Evolutionary conservation across 2,113 vertebrate species (phyloP).

Genomic region (Micronisus gabar): DNA sequence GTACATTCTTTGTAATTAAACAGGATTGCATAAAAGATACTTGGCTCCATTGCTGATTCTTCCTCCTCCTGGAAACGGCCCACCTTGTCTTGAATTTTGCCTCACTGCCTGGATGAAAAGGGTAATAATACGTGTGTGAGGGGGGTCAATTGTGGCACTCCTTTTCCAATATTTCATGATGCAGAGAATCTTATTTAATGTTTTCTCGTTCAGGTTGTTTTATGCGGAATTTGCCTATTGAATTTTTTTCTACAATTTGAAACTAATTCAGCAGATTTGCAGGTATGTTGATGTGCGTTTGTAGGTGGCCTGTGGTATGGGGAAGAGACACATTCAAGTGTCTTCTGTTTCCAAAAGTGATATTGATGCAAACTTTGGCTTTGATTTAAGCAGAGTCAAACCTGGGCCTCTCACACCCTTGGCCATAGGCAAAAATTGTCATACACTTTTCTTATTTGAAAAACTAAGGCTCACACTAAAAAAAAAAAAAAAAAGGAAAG

Average conservation of each 20-base stretch:
- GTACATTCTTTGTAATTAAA: background rate
- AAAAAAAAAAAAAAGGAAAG: background rate
- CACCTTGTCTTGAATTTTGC: background rate
- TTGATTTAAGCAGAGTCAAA: background rate
- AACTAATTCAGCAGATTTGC: background rate
- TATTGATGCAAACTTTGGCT: background rate
- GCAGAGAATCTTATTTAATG: background rate
- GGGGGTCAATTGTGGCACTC: background rate
- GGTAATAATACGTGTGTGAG: background rate
- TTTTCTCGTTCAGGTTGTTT: background rate
- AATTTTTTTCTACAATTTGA: background rate
- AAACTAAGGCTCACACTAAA: background rate
- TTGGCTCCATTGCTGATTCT: background rate
- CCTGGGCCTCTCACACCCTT: background rate
- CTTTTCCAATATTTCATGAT: background rate
- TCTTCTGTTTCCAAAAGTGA: background rate
- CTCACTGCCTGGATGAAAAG: background rate
- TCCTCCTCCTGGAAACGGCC: background rate
- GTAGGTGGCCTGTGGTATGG: background rate
- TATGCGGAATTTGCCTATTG: background rate
- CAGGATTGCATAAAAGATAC: background rate
- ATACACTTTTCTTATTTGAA: background rate
- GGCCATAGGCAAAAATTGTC: background rate
- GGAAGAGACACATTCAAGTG: background rate
- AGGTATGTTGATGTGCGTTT: background rate